Evolutionary conservation across 2,888 invertebrate genomes (phyloP), one percentile per base, ranked within the genome.

Genomic region (Lapara coniferarum): DNA sequence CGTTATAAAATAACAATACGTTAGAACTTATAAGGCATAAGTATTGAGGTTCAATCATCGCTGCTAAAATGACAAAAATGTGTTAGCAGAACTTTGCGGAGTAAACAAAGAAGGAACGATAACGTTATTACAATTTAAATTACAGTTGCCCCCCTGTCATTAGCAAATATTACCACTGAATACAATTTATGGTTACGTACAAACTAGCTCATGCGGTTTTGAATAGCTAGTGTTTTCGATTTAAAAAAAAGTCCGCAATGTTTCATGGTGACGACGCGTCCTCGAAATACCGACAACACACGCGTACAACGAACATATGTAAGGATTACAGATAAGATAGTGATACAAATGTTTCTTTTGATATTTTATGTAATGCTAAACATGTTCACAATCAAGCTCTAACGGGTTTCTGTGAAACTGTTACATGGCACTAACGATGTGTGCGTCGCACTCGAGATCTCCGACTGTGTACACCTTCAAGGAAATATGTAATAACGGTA

Each of bases 401-500:
- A 12, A 56, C 56, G 12, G 55, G 56, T 25, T 19, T 6, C 19
- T 56, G 3, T 56, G 3, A 56, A 19, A 59, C 46, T 44, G 46
- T 16, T 59, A 10, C n/a, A 5, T 5, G 44, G 59, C 14, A 44
- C 8, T 44, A 44, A 44, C 14, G n/a, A n/a, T 10, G 44, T 59
- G n/a, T 37, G 37, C 8, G 37, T 37, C 37, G n/a, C 19, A 46
- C 16, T 19, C 19, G 16, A 44, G 16, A 59, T 10, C 0, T 1
- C 12, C n/a, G 44, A 44, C 10, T 46, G 16, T n/a, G n/a, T n/a
- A 46, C 46, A 46, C 12, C 16, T 59, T 10, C 59, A 46, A 59
- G 59, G 46, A 59, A 10, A 46, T 14, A 3, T 44, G 44, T 46
- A 46, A 46, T 46, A 59, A 73, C 72, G 72, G 66, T 25, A 72